These are phyloP conservation scores for zebrafish (Danio rerio) DNA, from an alignment of 2,113 vertebrate genomes.

Conservation along the genomic window GRCz12tu NC_133189.1:39118501-39119000, in stretches of 20 bases:
- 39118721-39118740: slow-evolving; percentile 37
- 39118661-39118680: too few relatives aligned
- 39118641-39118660: not conserved
- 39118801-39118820: slow-evolving; percentile 83
- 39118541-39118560: not conserved
- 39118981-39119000: not conserved
- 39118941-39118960: not conserved
- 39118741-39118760: slow-evolving; percentile 66
- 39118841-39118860: slow-evolving; percentile 72
- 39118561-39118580: not conserved
- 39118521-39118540: not conserved
- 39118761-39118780: slow-evolving; percentile 83
- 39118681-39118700: slow-evolving; percentile 51
- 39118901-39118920: not conserved
- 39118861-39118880: slow-evolving; percentile 59
- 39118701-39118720: slow-evolving; percentile 48
- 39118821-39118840: slow-evolving; percentile 77
- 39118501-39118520: not conserved
- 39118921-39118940: not conserved
- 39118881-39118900: slow-evolving; percentile 39
- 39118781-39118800: slow-evolving; percentile 81
- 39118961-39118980: not conserved
- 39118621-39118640: not conserved
- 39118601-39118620: not conserved
- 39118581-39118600: not conserved